Evolutionary conservation across 2,113 vertebrate genomes (phyloP), one percentile per base, ranked within the genome.

Genomic region (Chlorodrepanis virens): DNA sequence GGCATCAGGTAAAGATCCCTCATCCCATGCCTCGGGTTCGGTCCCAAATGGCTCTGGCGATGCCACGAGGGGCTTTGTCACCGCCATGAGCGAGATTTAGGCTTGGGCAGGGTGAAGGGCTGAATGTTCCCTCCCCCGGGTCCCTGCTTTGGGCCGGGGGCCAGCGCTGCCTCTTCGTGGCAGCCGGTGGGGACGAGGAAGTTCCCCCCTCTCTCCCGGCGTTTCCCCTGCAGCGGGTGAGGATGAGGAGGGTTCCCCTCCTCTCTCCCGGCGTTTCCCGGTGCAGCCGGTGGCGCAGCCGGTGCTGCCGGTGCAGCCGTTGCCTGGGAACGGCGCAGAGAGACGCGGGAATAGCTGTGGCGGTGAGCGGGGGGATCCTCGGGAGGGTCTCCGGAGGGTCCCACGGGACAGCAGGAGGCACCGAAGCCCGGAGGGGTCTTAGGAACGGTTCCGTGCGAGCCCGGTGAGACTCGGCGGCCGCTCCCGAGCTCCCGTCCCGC

Each of bases 241-340:
- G 61, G 64, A 15, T 12, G 71, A 40, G 35, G 53, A 28, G 50
- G 35, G 29, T 3, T 18, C 3, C 12, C 6, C 47, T 35, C 29
- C 14, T 27, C 25, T 39, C 5, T 15, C 76, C n/a, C n/a, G 14
- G 68, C 37, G 8, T 44, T 16, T 47, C 54, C 57, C 10, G 56
- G 72, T 53, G 28, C 35, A 68, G 69, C 53, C 61, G 44, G 68
- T 60, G 54, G 45, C 13, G 39, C 63, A 10, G 63, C 28, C 52
- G 63, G 39, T 11, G 76, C 56, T 1, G 65, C 28, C 39, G 60
- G 56, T 17, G 74, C 31, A 0, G 84, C 39, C 33, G 97, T 98
- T 97, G 92, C 97, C 87, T 89, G 96, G 97, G 91, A 97, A 98
- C 96, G 1, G 54, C 61, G 57, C 90, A 79, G 88, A 97, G 97